These are phyloP conservation scores for Brachypteracias leptosomus DNA, from an alignment of 2,113 vertebrate genomes.

Conservation along the genomic window DNA sequence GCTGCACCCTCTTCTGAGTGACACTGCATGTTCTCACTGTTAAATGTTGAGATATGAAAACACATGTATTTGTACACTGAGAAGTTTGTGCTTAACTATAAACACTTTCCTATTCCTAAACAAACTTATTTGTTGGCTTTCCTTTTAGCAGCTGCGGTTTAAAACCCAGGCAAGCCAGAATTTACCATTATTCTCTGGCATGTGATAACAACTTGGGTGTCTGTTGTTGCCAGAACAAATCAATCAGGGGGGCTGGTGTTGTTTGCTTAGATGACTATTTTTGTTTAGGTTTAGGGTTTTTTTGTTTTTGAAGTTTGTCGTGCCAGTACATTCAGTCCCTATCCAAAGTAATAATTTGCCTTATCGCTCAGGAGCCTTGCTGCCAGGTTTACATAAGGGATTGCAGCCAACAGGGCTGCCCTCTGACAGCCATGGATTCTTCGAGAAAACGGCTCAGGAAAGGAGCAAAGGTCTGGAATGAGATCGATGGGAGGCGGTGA, in stretches of 20 bases:
- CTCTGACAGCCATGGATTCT: background rate
- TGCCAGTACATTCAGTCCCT: constrained; percentile 60
- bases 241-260: background rate
- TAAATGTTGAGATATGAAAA: constrained; percentile 3
- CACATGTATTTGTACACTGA: constrained; percentile 3
- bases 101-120: background rate
- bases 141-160: constrained; percentile 1
- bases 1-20: background rate
- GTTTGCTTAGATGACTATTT: constrained; percentile 51
- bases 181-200: constrained; percentile 36
- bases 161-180: constrained; percentile 19
- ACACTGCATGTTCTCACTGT: background rate
- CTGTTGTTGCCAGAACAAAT: constrained; percentile 52
- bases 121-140: constrained; percentile 21
- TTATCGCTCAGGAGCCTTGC: constrained; percentile 39
- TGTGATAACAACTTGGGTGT: constrained; percentile 28
- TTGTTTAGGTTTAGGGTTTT: constrained; percentile 47
- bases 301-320: constrained; percentile 44
- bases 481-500: background rate
- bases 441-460: constrained; percentile 4
- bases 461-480: background rate
- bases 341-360: constrained; percentile 41
- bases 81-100: constrained; percentile 45
- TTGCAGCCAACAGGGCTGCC: background rate
- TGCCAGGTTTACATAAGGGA: constrained; percentile 46